These are phyloP conservation scores for Drosophila pseudoobscura DNA, from an alignment of 1,140 invertebrate species.

Conservation along the genomic window DNA sequence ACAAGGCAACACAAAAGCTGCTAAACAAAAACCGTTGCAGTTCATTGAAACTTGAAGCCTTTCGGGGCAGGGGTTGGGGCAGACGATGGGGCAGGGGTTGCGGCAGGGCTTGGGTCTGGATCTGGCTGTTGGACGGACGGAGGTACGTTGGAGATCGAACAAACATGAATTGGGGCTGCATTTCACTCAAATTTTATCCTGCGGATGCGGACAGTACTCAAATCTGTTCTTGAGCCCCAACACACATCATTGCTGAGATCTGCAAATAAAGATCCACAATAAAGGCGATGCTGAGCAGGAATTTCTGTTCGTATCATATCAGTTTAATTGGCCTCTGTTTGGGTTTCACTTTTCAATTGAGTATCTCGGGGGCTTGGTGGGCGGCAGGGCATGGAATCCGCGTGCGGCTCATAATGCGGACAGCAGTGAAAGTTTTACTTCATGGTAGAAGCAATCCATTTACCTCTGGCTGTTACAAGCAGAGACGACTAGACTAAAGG, in stretches of 20 bases:
- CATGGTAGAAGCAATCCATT: conserved; percentile 8
- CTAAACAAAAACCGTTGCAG: conserved; percentile 25
- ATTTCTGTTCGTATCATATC: background rate
- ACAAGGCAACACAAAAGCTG: conserved; percentile 4
- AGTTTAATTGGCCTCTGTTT: conserved; percentile 32
- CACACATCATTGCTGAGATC: conserved; percentile 6
- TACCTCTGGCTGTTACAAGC: too few relatives aligned
- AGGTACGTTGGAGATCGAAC: too few relatives aligned
- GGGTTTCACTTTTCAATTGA: conserved; percentile 47
- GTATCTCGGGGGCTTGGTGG: conserved; percentile 40
- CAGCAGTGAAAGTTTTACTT: conserved; percentile 46
- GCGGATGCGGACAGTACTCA: background rate
- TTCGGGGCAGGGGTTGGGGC: too few relatives aligned
- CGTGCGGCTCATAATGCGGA: conserved; percentile 47
- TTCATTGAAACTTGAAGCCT: conserved; percentile 41
- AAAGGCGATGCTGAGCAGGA: too few relatives aligned
- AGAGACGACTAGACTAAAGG: too few relatives aligned
- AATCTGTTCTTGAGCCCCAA: background rate
- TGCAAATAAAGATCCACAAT: background rate
- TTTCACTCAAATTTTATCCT: too few relatives aligned
- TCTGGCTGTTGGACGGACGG: too few relatives aligned
- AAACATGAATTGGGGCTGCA: too few relatives aligned
- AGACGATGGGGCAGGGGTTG: too few relatives aligned
- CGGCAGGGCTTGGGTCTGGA: too few relatives aligned
- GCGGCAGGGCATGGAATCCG: conserved; percentile 2